Conservation (phyloP, 2,888 invertebrate species). For the Teleogryllus oceanicus region DNA sequence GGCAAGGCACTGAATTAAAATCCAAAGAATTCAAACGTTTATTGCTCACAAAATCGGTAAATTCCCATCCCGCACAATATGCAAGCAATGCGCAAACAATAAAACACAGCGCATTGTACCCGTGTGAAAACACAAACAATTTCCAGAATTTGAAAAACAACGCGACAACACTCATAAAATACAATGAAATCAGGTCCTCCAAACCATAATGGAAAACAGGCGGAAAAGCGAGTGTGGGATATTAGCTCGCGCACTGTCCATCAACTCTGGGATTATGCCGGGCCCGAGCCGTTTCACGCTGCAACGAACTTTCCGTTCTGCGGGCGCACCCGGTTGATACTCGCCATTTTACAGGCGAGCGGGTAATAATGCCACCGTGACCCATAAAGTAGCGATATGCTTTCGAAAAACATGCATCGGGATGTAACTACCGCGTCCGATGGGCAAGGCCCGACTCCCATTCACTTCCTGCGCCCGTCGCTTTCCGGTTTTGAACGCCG, state of each 20-base stretch:
- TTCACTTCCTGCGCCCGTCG: not conserved
- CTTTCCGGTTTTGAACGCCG: too few species aligned
- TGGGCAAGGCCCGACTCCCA: not conserved
- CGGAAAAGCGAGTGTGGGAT: not conserved
- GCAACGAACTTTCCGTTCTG: not conserved
- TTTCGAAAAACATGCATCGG: not conserved
- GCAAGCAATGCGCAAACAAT: too few species aligned
- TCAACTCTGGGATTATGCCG: not conserved
- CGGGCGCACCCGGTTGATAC: not conserved
- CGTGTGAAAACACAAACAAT: too few species aligned
- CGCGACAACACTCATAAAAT: too few species aligned
- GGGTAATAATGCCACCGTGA: conserved; percentile 7
- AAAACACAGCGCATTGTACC: too few species aligned
- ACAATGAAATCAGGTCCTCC: not conserved
- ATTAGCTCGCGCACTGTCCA: not conserved
- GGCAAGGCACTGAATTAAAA: too few species aligned
- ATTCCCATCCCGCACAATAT: too few species aligned
- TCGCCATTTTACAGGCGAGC: not conserved
- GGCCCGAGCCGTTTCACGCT: not conserved
- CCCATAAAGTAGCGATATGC: conserved; percentile 18
- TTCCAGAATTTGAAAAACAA: too few species aligned
- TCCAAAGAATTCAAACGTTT: too few species aligned
- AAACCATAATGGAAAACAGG: not conserved
- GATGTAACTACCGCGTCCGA: not conserved
- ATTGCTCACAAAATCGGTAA: too few species aligned